These are phyloP conservation scores for Cnemophilus loriae DNA, from an alignment of 2,113 vertebrate genomes.

Conservation along the genomic window DNA sequence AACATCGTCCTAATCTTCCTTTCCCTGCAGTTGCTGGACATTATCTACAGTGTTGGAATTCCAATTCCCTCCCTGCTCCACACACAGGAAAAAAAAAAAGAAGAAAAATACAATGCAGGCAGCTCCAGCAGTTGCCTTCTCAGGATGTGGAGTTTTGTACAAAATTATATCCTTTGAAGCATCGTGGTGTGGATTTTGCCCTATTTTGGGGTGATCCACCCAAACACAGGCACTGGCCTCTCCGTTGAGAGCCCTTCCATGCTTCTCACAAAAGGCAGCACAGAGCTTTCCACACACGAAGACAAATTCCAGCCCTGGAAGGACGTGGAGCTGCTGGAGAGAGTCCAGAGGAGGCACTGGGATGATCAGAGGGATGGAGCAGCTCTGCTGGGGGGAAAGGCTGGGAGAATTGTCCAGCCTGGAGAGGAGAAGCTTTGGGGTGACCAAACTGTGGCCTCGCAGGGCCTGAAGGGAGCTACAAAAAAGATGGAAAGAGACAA, in stretches of 20 bases:
- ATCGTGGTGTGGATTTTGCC: background rate
- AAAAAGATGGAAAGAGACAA: background rate
- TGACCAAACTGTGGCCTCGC: background rate
- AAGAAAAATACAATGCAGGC: no score
- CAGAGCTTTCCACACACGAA: background rate
- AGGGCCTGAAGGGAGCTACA: background rate
- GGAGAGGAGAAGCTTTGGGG: background rate
- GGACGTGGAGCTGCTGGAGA: background rate
- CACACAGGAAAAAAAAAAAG: no score
- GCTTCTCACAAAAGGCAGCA: background rate
- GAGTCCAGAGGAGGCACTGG: background rate
- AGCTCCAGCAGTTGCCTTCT: background rate
- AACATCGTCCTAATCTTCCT: background rate
- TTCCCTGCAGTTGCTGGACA: background rate
- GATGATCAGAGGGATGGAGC: background rate
- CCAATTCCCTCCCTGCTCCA: rapidly evolving
- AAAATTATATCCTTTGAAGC: background rate
- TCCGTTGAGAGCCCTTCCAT: background rate
- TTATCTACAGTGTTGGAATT: background rate
- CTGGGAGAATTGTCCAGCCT: background rate
- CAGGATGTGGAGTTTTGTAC: background rate
- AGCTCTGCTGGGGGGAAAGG: background rate
- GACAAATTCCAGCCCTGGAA: background rate
- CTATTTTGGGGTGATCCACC: background rate
- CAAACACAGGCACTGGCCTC: background rate